Evolutionary conservation across 2,888 invertebrate species (phyloP), one percentile per base, ranked within the genome.

Genomic region (Andricus curvator): DNA sequence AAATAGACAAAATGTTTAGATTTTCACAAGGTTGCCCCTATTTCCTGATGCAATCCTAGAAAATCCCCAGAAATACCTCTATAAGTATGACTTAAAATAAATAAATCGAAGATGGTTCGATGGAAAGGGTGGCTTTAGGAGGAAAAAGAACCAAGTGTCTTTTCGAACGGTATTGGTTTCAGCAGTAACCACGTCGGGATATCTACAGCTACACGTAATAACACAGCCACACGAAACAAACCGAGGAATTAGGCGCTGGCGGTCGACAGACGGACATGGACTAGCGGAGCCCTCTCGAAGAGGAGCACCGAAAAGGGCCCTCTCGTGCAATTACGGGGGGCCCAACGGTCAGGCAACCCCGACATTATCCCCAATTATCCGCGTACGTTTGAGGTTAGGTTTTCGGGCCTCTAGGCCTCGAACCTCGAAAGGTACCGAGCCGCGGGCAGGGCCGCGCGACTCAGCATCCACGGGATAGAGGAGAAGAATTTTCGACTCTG

Each of bases 361-460:
- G 87, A 85, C 87, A 92, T 92, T 92, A 92, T 92, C 90, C 90
- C 91, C 92, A 92, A 92, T 92, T 92, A 92, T 92, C 91, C 92
- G 89, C 86, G 90, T 89, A 88, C 89, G 88, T 91, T 89, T 88
- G 89, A 89, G 87, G 88, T 90, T 90, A 89, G 90, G 88, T 89
- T 90, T 91, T 91, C 87, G 87, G 89, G 88, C 85, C 85, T 81
- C 67, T 60, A 70, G 48, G 76, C 79, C 64, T 37, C 44, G 70
- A 65, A 80, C 68, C 81, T 65, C 80, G 80, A 81, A 60, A 44
- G 78, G 56, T 67, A 51, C 67, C n/a, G 66, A 80, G 65, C 81
- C 81, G 64, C 77, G 64, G 78, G 81, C 78, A 29, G 48, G 13
- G 29, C 64, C 78, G 70, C 68, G 62, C 60, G 70, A 70, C 62